These are phyloP conservation scores for Aspidapion aeneum DNA, from an alignment of 2,888 invertebrate genomes.

Conservation along the genomic window DNA sequence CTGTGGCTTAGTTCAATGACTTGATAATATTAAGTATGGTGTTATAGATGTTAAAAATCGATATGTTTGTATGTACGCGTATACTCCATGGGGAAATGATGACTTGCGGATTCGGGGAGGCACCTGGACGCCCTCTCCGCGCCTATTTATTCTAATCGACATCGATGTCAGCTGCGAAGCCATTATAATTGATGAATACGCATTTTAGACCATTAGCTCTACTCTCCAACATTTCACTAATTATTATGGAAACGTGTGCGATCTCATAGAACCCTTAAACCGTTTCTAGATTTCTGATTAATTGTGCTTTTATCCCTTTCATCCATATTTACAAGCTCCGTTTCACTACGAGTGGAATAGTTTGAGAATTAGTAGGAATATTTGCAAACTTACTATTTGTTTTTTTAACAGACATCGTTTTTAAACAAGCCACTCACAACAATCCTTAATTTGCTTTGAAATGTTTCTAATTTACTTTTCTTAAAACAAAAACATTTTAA, in stretches of 20 bases:
- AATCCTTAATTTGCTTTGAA: no score
- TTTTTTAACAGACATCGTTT: no score
- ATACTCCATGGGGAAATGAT: constrained; percentile 33
- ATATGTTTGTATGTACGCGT: constrained; percentile 22
- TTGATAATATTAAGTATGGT: constrained; percentile 22
- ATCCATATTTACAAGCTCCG: no score
- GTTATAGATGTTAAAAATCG: constrained; percentile 25
- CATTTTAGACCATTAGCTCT: no score
- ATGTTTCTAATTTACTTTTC: no score
- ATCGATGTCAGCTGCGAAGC: constrained; percentile 38
- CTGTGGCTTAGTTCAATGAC: constrained; percentile 19
- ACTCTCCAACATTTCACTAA: constrained; percentile 31
- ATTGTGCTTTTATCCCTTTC: not conserved
- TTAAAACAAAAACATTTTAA: no score
- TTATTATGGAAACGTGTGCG: constrained; percentile 29
- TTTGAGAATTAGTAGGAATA: no score
- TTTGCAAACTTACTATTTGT: no score
- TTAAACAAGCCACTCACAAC: no score
- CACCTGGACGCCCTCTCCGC: constrained; percentile 35
- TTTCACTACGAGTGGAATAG: no score
- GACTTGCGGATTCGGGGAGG: constrained; percentile 36
- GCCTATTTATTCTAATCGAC: constrained; percentile 34
- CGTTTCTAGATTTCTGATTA: not conserved
- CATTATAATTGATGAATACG: constrained; percentile 41
- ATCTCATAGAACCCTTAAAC: not conserved